These are phyloP conservation scores for Prunella fulvescens DNA, from an alignment of 2,113 vertebrate species.

Conservation along the genomic window DNA sequence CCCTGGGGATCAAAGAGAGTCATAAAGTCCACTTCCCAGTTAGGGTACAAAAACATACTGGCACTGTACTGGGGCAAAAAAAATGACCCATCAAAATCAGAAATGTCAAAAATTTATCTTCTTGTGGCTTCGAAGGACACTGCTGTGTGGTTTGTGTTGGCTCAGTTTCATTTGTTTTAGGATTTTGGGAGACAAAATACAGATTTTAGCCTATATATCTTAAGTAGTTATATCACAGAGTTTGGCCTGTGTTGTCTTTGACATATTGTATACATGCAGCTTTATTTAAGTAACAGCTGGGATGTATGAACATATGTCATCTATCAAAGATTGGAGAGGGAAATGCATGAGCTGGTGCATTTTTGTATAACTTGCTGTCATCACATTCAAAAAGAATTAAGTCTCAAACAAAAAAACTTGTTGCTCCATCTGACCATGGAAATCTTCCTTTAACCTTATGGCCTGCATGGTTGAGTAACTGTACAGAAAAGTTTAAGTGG, in stretches of 20 bases:
- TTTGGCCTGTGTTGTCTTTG: conserved; percentile 1
- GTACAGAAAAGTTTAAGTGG: conserved; percentile 10
- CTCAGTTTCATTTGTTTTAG: neutral
- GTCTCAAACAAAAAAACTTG: neutral
- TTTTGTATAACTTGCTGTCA: conserved; percentile 55
- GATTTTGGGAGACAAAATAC: neutral
- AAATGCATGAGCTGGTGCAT: conserved; percentile 8
- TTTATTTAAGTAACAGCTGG: conserved; percentile 57
- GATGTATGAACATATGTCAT: conserved; percentile 38
- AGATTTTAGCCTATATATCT: neutral
- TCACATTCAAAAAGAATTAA: conserved; percentile 37
- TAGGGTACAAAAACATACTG: neutral
- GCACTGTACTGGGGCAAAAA: neutral
- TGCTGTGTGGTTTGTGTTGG: neutral
- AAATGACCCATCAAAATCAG: neutral
- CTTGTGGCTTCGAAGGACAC: neutral
- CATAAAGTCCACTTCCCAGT: neutral
- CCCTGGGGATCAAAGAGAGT: neutral
- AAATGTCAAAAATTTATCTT: neutral
- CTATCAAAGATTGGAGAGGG: conserved; percentile 23
- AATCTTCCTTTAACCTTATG: conserved; percentile 56
- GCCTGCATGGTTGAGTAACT: conserved; percentile 45
- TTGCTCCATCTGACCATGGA: conserved; percentile 30
- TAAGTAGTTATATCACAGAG: neutral
- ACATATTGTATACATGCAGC: conserved; percentile 21